Percentiles rank a stretch among this genome's conserved stretches.
phyloP scores from a whole-genome alignment of 2,888 invertebrate genomes.

The Cecidostiba fungosa region DNA sequence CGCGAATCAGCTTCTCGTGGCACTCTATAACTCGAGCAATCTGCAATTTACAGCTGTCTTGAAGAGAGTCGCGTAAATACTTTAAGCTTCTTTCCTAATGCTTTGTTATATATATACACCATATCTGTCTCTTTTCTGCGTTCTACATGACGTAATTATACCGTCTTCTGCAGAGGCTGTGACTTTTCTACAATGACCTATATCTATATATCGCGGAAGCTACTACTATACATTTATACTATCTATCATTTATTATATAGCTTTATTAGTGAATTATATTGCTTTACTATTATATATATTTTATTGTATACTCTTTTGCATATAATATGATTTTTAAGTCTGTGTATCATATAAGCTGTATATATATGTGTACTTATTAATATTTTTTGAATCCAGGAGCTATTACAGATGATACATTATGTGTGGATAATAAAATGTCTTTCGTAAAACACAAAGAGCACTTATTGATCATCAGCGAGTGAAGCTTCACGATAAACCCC shows the following conservation, averaged over 20 bases:
- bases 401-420: not conserved
- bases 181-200: not conserved
- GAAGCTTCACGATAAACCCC: not conserved
- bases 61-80: not conserved
- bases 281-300: too few species aligned
- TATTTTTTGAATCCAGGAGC: not conserved
- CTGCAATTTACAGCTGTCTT: not conserved
- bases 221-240: too few species aligned
- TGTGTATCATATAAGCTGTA: not conserved
- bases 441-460: not conserved
- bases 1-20: not conserved
- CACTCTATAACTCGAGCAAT: not conserved
- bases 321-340: too few species aligned
- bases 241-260: too few species aligned
- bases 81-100: not conserved
- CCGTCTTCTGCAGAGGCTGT: conserved; percentile 4
- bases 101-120: too few species aligned
- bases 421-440: conserved; percentile 1
- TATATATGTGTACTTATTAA: not conserved
- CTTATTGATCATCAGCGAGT: not conserved
- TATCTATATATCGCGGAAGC: not conserved
- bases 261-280: too few species aligned
- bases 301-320: too few species aligned
- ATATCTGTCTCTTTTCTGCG: not conserved
- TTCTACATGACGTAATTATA: not conserved